These are phyloP conservation scores for Bostrychus sinensis DNA, from an alignment of 2,113 vertebrate genomes.

Conservation along the genomic window DNA sequence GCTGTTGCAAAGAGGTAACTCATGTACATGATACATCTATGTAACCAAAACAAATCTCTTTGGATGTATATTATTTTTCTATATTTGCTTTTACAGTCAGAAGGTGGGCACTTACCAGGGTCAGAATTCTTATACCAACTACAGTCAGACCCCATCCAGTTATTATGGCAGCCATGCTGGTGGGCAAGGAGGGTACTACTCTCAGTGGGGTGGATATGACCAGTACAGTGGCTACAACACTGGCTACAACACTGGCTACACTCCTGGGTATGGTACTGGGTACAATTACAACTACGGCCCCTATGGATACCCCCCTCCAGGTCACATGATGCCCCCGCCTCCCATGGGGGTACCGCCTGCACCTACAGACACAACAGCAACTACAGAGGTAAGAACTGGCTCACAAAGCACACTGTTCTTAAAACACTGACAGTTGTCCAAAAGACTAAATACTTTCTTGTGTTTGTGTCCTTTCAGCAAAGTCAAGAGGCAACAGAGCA, in stretches of 20 bases:
- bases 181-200: constrained; percentile 68
- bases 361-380: constrained; percentile 60
- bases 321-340: constrained; percentile 76
- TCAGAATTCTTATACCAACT: constrained; percentile 78
- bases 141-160: constrained; percentile 70
- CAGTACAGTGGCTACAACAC: constrained; percentile 77
- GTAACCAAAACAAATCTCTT: neutral
- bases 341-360: constrained; percentile 71
- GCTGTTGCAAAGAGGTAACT: constrained; percentile 88
- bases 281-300: constrained; percentile 79
- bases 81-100: constrained; percentile 59
- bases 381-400: constrained; percentile 64
- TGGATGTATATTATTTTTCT: neutral
- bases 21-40: neutral
- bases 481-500: constrained; percentile 64
- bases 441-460: neutral
- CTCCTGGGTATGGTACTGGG: constrained; percentile 68
- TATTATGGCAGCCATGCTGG: constrained; percentile 77
- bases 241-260: constrained; percentile 72
- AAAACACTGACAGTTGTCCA: neutral
- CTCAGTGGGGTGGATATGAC: constrained; percentile 84
- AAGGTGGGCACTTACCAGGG: constrained; percentile 84
- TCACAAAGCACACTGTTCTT: neutral
- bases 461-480: constrained; percentile 47
- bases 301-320: constrained; percentile 79